Conservation (phyloP, 2,888 invertebrate genomes). For the Drosophila nr. perissopoda region DNA sequence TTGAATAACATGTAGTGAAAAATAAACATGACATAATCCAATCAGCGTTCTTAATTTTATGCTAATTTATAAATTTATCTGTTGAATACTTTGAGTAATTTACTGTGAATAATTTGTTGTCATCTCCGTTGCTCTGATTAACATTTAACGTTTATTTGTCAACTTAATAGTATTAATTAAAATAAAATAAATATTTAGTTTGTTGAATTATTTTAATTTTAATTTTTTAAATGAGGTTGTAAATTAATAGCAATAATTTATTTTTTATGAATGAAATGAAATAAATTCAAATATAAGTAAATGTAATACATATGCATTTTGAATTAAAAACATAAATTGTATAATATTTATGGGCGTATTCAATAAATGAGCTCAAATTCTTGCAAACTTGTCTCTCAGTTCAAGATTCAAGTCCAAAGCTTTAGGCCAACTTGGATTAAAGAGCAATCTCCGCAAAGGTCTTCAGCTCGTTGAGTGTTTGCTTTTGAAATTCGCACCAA, state of each 20-base stretch:
- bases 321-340: neutral
- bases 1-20: neutral
- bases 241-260: neutral
- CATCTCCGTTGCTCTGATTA: no score
- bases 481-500: neutral
- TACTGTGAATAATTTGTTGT: neutral
- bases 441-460: neutral
- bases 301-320: no score
- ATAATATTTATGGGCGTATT: neutral
- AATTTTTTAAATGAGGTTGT: neutral
- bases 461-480: neutral
- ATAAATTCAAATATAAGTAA: neutral
- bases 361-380: neutral
- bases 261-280: no score
- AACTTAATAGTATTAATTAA: no score
- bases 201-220: no score
- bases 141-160: no score
- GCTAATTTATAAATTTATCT: no score
- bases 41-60: neutral
- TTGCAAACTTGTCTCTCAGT: neutral
- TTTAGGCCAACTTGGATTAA: neutral
- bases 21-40: neutral
- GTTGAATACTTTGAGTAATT: neutral
- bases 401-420: neutral
- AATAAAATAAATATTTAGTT: no score